Conservation (phyloP, 2,113 vertebrate genomes). For the Dendrocopos noguchii region DNA sequence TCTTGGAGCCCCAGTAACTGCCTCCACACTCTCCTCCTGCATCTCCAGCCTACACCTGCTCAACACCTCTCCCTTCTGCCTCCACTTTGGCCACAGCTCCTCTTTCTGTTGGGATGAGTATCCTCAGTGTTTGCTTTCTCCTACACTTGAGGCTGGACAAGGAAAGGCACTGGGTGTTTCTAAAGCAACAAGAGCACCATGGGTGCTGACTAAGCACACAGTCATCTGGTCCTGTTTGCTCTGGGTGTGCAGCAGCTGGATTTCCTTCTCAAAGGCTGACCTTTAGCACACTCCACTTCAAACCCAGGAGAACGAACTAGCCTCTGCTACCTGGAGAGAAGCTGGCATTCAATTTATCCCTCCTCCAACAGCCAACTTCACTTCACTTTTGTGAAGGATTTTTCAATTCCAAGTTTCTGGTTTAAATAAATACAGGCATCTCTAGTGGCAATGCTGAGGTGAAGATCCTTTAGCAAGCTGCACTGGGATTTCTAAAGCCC, state of each 20-base stretch:
- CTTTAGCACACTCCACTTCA: neutral
- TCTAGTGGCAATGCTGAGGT: neutral
- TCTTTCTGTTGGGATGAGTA: accelerated
- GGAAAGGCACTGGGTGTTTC: neutral
- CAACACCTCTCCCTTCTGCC: neutral
- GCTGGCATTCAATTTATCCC: neutral
- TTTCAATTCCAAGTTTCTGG: neutral
- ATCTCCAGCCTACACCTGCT: neutral
- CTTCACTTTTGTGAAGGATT: neutral
- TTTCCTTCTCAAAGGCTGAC: neutral
- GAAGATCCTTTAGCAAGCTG: neutral
- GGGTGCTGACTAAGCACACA: neutral
- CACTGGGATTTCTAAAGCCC: neutral
- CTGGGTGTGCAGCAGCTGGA: neutral
- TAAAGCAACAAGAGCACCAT: accelerated
- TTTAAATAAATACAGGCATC: neutral
- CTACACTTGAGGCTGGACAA: neutral
- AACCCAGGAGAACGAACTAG: neutral
- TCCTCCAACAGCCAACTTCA: neutral
- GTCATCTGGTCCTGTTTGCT: neutral
- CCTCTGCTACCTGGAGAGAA: neutral
- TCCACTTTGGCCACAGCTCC: neutral
- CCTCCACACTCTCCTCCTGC: neutral
- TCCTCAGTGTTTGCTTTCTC: neutral
- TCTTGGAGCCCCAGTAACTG: neutral